Base-by-base conservation (phyloP, 2,888 invertebrate genomes). In the Camponotus fellah region DNA sequence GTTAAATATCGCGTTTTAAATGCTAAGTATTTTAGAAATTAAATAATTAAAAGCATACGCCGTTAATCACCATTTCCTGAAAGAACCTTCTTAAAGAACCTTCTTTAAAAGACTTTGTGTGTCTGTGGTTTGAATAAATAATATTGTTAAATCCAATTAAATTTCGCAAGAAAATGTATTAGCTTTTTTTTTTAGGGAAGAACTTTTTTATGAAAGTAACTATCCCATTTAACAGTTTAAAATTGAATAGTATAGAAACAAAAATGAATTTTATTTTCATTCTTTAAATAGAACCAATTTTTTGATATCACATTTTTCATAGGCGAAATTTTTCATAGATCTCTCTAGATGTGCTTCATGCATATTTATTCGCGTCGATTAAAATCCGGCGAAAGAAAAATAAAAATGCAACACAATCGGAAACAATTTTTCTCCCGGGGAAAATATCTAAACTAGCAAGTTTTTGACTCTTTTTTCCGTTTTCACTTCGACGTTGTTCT, bases 311-410 rank as follows among this genome's bases (percentile, higher is more conserved):
- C 21, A 60, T 32, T 49, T 66, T 60, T 34, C 12, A 68, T 21
- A 12, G 26, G 9, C 26, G 60, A 80, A 71, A 37, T 60, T 80
- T 58, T 79, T 80, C 6, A 71, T 80, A 60, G 17, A 80, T 12
- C 14, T 46, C 17, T 79, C 79, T 69, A 79, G 58, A 3, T 34
- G 21, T 34, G 17, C 79, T 21, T 71, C 71, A 80, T 80, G 60
- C 71, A 80, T 80, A 80, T 80, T 80, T 46, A 79, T 79, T 69
- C 60, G 60, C 46, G 32, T 80, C 69, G 69, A 71, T 80, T 71
- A 71, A 80, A 80, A 71, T 71, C 46, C 17, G 37, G 40, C 17
- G 53, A 40, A 46, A 79, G 60, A 46, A 80, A 75, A 81, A 81
- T 75, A 75, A 62, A 81, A 81, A 32, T 43, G n/a, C 80, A 14